A percentile compares a stretch with the other conserved stretches of the same genome.
These are phyloP conservation scores for Gouania willdenowi DNA, from an alignment of 2,797 vertebrate species.

Conservation along the genomic window DNA sequence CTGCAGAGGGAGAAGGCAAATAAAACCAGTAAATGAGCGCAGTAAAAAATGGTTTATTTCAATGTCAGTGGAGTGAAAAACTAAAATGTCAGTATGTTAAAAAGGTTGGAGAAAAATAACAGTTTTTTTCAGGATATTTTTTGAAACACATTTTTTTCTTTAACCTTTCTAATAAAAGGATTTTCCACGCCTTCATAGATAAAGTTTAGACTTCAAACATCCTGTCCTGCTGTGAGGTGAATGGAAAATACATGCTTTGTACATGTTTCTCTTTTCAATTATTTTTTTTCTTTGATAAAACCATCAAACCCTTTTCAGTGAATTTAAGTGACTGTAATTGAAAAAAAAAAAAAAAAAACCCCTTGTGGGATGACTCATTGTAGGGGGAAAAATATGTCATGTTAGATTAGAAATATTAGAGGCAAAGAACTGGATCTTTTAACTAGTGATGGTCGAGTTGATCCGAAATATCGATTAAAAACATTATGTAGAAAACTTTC, in stretches of 20 bases:
- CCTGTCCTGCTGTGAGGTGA: conserved; percentile 21
- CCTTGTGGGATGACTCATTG: background rate
- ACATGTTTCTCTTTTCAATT: conserved; percentile 43
- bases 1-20: too few relatives aligned
- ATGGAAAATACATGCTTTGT: conserved; percentile 25
- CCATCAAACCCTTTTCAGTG: conserved; percentile 26
- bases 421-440: too few relatives aligned
- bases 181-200: conserved; percentile 1
- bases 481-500: too few relatives aligned
- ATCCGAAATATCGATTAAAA: too few relatives aligned
- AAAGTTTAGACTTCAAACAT: conserved; percentile 17
- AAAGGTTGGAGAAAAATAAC: conserved; percentile 8
- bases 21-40: background rate
- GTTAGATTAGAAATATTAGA: too few relatives aligned
- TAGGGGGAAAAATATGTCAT: too few relatives aligned
- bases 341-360: conserved; percentile 17
- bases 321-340: conserved; percentile 1
- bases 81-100: conserved; percentile 14
- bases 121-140: conserved; percentile 16
- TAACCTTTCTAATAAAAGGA: conserved; percentile 19
- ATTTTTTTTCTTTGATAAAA: conserved; percentile 17
- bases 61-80: conserved; percentile 13
- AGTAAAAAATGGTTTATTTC: background rate
- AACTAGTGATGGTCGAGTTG: too few relatives aligned
- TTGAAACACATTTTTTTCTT: conserved; percentile 15